These are phyloP conservation scores for Diarsia brunnea DNA, from an alignment of 2,888 invertebrate species.

Conservation along the genomic window DNA sequence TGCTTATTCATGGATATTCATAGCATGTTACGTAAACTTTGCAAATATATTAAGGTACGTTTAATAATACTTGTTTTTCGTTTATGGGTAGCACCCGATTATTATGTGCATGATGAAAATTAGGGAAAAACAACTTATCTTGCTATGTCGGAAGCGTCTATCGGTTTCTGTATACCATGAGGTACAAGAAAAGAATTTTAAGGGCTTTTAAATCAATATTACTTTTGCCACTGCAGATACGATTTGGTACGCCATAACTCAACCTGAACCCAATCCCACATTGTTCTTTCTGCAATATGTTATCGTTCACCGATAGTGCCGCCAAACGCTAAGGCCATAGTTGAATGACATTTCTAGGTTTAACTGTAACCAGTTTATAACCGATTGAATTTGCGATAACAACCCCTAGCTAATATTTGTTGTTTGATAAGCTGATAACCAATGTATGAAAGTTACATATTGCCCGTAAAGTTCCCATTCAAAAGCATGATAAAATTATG, in stretches of 20 bases:
- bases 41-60: conserved; percentile 43
- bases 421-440: conserved; percentile 43
- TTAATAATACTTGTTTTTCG: conserved; percentile 39
- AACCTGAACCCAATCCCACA: not conserved
- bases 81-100: conserved; percentile 4
- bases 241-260: not conserved
- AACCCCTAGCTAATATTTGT: conserved; percentile 38
- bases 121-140: not conserved
- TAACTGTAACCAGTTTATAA: conserved; percentile 43
- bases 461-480: conserved; percentile 1
- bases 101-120: conserved; percentile 5
- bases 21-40: conserved; percentile 66
- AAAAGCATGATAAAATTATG: not conserved
- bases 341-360: conserved; percentile 54
- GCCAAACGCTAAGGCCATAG: conserved; percentile 58
- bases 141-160: not conserved
- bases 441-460: conserved; percentile 13
- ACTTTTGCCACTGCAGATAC: no score
- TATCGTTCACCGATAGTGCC: conserved; percentile 52
- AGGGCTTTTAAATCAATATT: not conserved
- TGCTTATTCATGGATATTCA: conserved; percentile 67
- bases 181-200: not conserved
- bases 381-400: conserved; percentile 48
- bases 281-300: conserved; percentile 15
- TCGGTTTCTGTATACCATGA: not conserved